Base-by-base conservation (phyloP, 2,888 invertebrate species). In the Leucophenga montana region DNA sequence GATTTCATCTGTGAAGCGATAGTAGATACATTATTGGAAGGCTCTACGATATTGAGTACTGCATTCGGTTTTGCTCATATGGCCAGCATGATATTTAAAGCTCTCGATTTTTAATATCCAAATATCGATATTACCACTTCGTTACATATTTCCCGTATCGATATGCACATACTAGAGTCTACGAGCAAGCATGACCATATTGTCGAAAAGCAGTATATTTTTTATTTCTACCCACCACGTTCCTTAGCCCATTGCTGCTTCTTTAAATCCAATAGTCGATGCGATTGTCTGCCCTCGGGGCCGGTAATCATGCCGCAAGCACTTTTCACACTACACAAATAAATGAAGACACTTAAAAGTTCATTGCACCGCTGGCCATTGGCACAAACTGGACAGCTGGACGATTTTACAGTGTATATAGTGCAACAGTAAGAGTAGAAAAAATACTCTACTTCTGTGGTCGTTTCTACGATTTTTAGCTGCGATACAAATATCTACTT, bases 241-340 rank as follows among this genome's bases (percentile, higher is more conserved):
- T 97, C 97, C 89, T 92, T 93, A 80, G 96, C 96, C 97, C 97
- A 97, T 92, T 97, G 97, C 85, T 94, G 91, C 88, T 94, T 94
- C 90, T 97, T 97, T 90, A 94, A 93, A 90, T 97, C 95, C 84
- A 96, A 91, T 87, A 96, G 90, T 76, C 95, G 93, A 70, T 88
- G 88, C 71, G 84, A 82, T 78, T 86, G 85, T 67, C 84, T 81
- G 64, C 85, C 85, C 76, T 83, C 86, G 70, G 86, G 80, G 53
- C 86, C 87, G 66, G 87, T 87, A 78, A 86, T 86, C 86, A 86
- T 86, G 71, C 72, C 77, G 75, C 53, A 20, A 3, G 18, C 46
- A 44, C 18, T 57, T 22, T 22, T 50, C 57, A 9, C 57, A 57
- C 65, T 9, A 8, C 9, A 14, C 31, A 33, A 22, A 14, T 16